Percentiles rank a stretch among this genome's conserved stretches.
phyloP scores from a whole-genome alignment of 1,140 invertebrate species.

The Rhynchophorus ferrugineus region DNA sequence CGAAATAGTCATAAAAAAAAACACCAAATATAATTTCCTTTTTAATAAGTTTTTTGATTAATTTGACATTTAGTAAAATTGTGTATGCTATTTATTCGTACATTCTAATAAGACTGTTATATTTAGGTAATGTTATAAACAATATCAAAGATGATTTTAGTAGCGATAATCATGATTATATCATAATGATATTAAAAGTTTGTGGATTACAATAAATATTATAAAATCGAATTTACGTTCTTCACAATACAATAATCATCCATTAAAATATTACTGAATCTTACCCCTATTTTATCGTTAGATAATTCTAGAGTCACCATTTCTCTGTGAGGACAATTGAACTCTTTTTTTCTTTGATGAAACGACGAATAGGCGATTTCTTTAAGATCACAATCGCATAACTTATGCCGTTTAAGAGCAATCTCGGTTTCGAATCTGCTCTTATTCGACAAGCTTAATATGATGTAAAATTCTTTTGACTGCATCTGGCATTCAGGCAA shows the following conservation, averaged over 20 bases:
- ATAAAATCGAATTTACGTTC: no score
- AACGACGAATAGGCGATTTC: not conserved
- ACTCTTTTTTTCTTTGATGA: constrained; percentile 1
- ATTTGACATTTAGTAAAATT: no score
- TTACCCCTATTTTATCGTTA: not conserved
- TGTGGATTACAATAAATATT: no score
- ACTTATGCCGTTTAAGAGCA: constrained; percentile 7
- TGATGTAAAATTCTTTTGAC: constrained; percentile 4
- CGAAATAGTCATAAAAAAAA: no score
- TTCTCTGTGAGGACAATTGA: constrained; percentile 8
- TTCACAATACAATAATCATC: no score
- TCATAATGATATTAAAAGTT: no score
- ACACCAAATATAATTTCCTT: no score
- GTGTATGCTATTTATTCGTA: no score
- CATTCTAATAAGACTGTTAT: no score
- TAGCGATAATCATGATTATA: no score
- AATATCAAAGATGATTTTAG: not conserved
- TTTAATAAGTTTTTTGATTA: no score
- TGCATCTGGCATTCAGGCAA: constrained; percentile 14
- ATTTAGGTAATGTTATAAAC: not conserved
- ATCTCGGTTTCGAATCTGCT: constrained; percentile 1
- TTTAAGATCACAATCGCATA: constrained; percentile 11
- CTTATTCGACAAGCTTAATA: constrained; percentile 8
- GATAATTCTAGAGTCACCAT: constrained; percentile 1
- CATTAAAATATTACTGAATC: no score